phyloP scores from a whole-genome alignment of 1,140 invertebrate species.

The Harpegnathos saltator region DNA sequence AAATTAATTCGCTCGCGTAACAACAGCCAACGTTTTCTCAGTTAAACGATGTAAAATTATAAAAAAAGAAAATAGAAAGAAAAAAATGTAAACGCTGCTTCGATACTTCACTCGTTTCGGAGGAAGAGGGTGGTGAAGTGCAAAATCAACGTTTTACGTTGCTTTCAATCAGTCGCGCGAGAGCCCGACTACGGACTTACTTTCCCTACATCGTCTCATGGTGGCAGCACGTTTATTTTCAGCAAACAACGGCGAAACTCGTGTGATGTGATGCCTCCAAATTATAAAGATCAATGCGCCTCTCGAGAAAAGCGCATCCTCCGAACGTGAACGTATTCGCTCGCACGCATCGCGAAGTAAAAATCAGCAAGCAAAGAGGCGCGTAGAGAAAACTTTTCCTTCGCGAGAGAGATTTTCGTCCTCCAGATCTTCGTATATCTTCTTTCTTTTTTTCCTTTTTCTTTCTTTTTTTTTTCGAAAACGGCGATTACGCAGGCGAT shows the following conservation, averaged over 20 bases:
- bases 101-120: not conserved
- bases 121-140: not conserved
- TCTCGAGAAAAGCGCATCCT: not conserved
- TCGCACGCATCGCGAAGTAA: slow-evolving; percentile 15
- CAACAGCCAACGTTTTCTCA: not conserved
- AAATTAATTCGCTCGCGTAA: not conserved
- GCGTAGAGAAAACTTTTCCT: not conserved
- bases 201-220: not conserved
- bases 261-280: not conserved
- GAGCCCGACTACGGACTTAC: not conserved
- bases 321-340: slow-evolving; percentile 1
- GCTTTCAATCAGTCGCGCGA: not conserved
- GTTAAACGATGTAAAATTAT: slow-evolving; percentile 46
- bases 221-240: not conserved
- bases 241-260: not conserved
- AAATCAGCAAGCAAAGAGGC: slow-evolving; percentile 22
- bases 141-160: not conserved
- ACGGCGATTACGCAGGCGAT: not conserved
- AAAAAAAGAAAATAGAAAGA: slow-evolving; percentile 6
- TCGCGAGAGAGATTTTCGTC: slow-evolving; percentile 12
- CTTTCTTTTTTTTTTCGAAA: not conserved
- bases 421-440: not conserved
- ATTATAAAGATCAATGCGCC: slow-evolving; percentile 25
- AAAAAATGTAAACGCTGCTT: slow-evolving; percentile 1
- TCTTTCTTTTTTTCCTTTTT: too few relatives aligned